Conservation (phyloP, 2,888 invertebrate genomes). For the Watsonalla binaria region DNA sequence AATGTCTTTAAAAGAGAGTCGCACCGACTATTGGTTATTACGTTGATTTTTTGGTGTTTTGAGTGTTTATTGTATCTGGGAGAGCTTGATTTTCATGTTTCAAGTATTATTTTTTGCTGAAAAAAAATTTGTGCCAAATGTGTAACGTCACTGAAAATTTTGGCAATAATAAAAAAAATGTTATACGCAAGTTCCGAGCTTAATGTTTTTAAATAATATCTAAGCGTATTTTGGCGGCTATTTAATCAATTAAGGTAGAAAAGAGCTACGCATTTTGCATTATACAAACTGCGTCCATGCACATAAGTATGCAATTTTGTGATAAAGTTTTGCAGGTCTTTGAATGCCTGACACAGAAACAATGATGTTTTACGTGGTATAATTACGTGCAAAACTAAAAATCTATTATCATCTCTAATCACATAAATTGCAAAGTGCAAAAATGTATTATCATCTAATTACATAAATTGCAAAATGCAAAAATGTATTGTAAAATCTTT, state of each 20-base stretch:
- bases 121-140: slow-evolving; percentile 62
- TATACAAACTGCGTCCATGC: no score
- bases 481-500: no score
- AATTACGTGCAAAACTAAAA: no score
- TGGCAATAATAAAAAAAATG: slow-evolving; percentile 44
- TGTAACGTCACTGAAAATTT: slow-evolving; percentile 47
- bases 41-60: slow-evolving; percentile 67
- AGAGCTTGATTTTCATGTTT: slow-evolving; percentile 39
- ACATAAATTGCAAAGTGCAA: no score
- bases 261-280: not conserved
- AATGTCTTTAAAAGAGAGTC: slow-evolving; percentile 71
- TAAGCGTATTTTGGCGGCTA: slow-evolving; percentile 18
- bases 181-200: slow-evolving; percentile 49
- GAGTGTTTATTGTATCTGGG: slow-evolving; percentile 57
- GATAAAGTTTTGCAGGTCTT: no score
- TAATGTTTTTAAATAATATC: slow-evolving; percentile 31
- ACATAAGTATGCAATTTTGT: no score
- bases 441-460: no score
- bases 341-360: no score
- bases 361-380: no score
- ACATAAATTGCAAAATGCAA: no score
- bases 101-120: slow-evolving; percentile 37
- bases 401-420: no score
- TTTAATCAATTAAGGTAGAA: not conserved
- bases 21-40: slow-evolving; percentile 60